Evolutionary conservation across 2,797 vertebrate genomes (phyloP).

Genomic region (Neosalanx taihuensis): DNA sequence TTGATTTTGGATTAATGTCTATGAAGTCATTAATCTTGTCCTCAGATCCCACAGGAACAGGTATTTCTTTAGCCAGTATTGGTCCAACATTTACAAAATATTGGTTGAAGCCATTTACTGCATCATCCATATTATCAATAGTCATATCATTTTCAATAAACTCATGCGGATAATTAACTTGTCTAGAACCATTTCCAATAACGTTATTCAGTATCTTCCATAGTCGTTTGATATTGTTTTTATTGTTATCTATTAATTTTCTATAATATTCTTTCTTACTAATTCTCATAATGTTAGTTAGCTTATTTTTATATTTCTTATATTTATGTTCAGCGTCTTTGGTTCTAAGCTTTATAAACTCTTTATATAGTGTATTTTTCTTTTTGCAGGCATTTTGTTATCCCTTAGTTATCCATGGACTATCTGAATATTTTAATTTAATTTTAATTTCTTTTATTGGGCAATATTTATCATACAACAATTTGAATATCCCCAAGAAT

Average conservation of each 20-base stretch:
- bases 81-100: neutral
- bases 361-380: neutral
- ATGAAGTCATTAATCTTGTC: too few relatives aligned
- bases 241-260: neutral
- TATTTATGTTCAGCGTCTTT: conserved; percentile 8
- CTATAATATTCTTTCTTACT: conserved; percentile 2
- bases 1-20: neutral
- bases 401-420: neutral
- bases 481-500: too few relatives aligned
- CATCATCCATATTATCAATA: too few relatives aligned
- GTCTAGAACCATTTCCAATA: too few relatives aligned
- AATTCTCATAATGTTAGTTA: neutral
- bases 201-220: neutral
- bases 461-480: too few relatives aligned
- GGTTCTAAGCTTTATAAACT: conserved; percentile 3
- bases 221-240: neutral
- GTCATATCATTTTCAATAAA: too few relatives aligned
- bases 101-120: too few relatives aligned
- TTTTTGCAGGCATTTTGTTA: neutral
- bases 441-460: neutral
- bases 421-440: neutral
- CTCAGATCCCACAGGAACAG: too few relatives aligned
- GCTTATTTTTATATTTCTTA: conserved; percentile 13
- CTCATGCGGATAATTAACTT: too few relatives aligned
- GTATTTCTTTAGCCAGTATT: neutral